Conservation (phyloP, 2,113 vertebrate genomes). For the Halcyon malimbica region DNA sequence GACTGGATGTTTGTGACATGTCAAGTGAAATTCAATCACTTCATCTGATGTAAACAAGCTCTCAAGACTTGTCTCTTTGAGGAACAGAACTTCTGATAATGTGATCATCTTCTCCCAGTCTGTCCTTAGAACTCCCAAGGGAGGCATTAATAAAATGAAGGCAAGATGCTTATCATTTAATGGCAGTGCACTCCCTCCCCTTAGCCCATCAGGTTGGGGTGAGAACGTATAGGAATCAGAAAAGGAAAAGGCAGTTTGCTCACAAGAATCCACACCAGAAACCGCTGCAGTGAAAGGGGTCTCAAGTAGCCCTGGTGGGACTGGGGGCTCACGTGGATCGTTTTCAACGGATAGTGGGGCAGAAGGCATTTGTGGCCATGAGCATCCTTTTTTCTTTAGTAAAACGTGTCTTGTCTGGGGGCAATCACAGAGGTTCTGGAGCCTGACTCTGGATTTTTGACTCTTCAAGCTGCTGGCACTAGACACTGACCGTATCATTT, state of each 20-base stretch:
- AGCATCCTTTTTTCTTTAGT: not conserved
- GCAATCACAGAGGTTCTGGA: not conserved
- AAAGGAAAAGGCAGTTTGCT: not conserved
- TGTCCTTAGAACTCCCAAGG: not conserved
- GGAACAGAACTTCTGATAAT: not conserved
- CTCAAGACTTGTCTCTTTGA: not conserved
- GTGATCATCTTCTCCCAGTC: not conserved
- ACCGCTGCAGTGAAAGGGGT: not conserved
- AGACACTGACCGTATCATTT: not conserved
- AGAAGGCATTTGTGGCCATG: not conserved
- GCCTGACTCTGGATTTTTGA: not conserved
- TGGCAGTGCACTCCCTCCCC: not conserved
- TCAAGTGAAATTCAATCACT: not conserved
- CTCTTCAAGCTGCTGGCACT: not conserved
- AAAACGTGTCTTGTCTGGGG: not conserved
- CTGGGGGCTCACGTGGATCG: not conserved
- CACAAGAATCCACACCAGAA: not conserved
- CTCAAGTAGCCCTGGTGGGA: not conserved
- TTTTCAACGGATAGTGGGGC: not conserved
- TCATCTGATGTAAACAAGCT: not conserved
- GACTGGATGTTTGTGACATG: not conserved
- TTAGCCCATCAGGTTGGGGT: not conserved
- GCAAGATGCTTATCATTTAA: not conserved
- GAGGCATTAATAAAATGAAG: not conserved
- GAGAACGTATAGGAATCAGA: not conserved